Percentiles rank a stretch among this genome's conserved stretches.
phyloP scores from a whole-genome alignment of 2,797 vertebrate species.

The Molossus molossus region DNA sequence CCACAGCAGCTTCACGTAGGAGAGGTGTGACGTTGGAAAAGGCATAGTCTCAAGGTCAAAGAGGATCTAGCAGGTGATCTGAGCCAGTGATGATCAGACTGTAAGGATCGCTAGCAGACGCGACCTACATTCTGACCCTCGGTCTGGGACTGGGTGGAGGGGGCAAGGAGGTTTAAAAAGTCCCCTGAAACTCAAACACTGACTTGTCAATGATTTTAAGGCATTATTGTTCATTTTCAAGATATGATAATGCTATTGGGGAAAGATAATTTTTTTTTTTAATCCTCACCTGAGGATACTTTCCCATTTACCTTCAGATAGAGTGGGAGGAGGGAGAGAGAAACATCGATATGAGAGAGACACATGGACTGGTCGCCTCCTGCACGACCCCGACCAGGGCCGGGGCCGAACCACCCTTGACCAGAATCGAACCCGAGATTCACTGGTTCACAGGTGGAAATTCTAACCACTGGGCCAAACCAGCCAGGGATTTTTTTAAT shows the following conservation, averaged over 20 bases:
- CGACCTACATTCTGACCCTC: not conserved
- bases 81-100: not conserved
- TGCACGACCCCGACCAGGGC: no score
- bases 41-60: not conserved
- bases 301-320: no score
- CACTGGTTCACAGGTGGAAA: no score
- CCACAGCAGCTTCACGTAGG: not conserved
- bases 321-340: no score
- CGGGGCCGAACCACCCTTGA: no score
- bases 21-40: not conserved
- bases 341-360: no score
- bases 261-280: not conserved
- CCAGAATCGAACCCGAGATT: no score
- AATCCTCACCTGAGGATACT: no score
- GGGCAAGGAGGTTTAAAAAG: no score
- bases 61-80: not conserved
- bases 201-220: not conserved
- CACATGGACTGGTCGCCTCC: no score
- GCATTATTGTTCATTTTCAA: not conserved
- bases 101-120: not conserved
- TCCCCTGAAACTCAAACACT: not conserved
- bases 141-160: not conserved
- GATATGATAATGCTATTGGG: not conserved
- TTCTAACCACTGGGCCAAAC: no score
- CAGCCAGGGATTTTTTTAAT: no score